These are phyloP conservation scores for Ophraella communa DNA, from an alignment of 2,888 invertebrate genomes.

Conservation along the genomic window DNA sequence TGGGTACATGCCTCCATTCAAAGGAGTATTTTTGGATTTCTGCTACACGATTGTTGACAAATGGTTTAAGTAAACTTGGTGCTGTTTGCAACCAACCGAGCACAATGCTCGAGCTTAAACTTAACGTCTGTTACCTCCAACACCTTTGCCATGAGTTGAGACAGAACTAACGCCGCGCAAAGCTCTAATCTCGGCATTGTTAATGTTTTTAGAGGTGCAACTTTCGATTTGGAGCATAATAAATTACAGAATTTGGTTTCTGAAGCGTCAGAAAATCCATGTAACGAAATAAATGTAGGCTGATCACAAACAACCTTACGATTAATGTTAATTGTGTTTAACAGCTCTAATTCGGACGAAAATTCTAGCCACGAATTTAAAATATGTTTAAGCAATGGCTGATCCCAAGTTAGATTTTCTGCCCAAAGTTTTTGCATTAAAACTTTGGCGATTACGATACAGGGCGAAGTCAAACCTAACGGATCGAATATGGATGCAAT, in stretches of 20 bases:
- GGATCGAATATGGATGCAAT: constrained; percentile 9
- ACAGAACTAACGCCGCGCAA: constrained; percentile 29
- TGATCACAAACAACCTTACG: too few relatives aligned
- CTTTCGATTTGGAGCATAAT: constrained; percentile 30
- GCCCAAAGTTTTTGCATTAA: too few relatives aligned
- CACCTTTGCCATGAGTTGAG: constrained; percentile 23
- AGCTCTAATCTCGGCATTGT: constrained; percentile 32
- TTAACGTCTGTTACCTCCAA: not conserved
- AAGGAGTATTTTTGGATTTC: constrained; percentile 37
- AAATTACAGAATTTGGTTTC: constrained; percentile 20
- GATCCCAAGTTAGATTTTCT: too few relatives aligned
- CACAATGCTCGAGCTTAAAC: constrained; percentile 34
- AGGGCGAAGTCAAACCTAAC: not conserved
- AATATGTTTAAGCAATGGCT: not conserved
- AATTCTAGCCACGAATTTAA: not conserved
- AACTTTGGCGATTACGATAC: not conserved
- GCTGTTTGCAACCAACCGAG: constrained; percentile 33
- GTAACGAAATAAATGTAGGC: constrained; percentile 24
- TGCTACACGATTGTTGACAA: constrained; percentile 35
- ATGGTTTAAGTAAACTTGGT: constrained; percentile 34
- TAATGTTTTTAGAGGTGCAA: constrained; percentile 31
- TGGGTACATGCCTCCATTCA: constrained; percentile 36
- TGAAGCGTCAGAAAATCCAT: constrained; percentile 38
- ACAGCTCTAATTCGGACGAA: not conserved
- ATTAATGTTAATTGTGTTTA: not conserved